Percentiles rank a stretch among this genome's conserved stretches.
These are phyloP conservation scores for Corythaeola cristata DNA, from an alignment of 2,113 vertebrate species.

Conservation along the genomic window DNA sequence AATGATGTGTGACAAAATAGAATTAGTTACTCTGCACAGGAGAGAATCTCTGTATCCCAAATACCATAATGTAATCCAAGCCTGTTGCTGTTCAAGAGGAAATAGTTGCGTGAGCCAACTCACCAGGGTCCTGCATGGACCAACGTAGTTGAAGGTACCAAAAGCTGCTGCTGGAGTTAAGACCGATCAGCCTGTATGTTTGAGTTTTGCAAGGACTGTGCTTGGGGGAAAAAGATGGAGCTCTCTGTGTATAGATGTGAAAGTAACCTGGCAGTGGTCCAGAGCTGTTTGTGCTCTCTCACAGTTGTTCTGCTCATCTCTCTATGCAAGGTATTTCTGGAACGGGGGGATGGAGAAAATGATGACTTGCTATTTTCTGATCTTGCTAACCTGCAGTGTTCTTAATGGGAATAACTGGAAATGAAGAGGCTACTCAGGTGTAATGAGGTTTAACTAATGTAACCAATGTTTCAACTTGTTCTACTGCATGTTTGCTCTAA, in stretches of 20 bases:
- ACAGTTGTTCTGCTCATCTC: not conserved
- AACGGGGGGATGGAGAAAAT: not conserved
- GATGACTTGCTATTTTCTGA: not conserved
- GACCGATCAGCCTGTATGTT: not conserved
- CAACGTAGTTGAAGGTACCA: accelerated
- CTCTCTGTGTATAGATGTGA: not conserved
- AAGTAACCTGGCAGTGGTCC: not conserved
- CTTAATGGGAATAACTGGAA: constrained; percentile 32
- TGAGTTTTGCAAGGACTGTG: not conserved
- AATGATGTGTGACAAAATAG: not conserved
- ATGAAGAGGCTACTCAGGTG: constrained; percentile 61
- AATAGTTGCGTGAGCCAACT: accelerated
- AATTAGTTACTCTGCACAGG: not conserved
- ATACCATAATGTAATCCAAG: not conserved
- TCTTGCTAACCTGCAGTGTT: constrained; percentile 1
- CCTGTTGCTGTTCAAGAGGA: not conserved
- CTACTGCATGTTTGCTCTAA: constrained; percentile 54
- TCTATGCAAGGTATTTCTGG: not conserved
- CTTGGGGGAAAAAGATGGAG: not conserved
- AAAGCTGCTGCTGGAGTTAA: not conserved
- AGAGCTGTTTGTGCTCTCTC: not conserved
- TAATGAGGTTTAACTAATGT: constrained; percentile 58
- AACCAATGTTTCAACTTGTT: constrained; percentile 67
- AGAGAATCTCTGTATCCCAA: not conserved
- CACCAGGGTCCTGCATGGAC: accelerated